Evolutionary conservation across 2,888 invertebrate genomes (phyloP), one percentile per base, ranked within the genome.

Genomic region (Hirtodrosophila cameraria): DNA sequence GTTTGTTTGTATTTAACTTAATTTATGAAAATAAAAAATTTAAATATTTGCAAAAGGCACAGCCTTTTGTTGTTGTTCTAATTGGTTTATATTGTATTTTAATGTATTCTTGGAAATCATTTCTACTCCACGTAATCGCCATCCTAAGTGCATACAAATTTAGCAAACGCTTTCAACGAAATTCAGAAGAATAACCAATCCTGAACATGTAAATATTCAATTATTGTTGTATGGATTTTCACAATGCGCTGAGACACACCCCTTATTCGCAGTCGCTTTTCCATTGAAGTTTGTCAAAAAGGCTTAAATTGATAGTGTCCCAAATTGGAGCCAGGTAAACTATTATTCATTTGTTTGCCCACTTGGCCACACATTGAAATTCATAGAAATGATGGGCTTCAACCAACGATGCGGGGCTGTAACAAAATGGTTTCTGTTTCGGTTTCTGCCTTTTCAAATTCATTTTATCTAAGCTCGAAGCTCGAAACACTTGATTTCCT

Each of bases 121-220:
- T 33, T 50, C 20, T 3, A 25, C 25, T 12, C 28, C 48, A 25
- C 46, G 25, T 57, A 72, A 68, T 66, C 58, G 48, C 20, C 57
- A 71, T 66, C 57, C 35, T 31, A 31, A 35, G 31, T 46, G 25
- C 25, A 49, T 28, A 45, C 38, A 33, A 30, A 31, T 53, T 31
- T 41, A 7, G 20, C 39, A 54, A 45, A 65, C 38, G 48, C 53
- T 66, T 55, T 55, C 43, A 45, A 72, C 43, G 3, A 16, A 53
- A 27, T 20, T 12, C 42, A 12, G 15, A 6, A 8, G 28, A 28
- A 15, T n/a, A 33, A 28, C 15, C 35, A 53, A 52, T 41, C n/a
- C 11, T 4, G 6, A 46, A 9, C 35, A 55, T 59, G 55, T 55
- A 79, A 80, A 72, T 72, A 76, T 75, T 83, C 73, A 64, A 71